phyloP scores from a whole-genome alignment of 2,888 invertebrate genomes.

The Helicoverpa assulta region DNA sequence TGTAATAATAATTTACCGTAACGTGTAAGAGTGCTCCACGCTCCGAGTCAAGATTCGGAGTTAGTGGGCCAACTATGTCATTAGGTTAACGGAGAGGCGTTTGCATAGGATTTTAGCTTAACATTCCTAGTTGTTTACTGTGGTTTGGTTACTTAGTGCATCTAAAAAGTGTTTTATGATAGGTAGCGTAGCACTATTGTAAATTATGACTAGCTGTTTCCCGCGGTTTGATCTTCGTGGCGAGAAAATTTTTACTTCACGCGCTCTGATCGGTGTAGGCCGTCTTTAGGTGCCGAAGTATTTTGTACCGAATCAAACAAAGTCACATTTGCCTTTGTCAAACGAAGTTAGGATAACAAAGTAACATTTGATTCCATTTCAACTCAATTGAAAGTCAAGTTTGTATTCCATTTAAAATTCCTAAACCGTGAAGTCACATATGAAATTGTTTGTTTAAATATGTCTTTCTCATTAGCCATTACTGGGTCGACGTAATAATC shows the following conservation, averaged over 20 bases:
- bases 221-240: too few relatives aligned
- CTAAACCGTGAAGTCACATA: slow-evolving; percentile 36
- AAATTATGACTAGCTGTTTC: too few relatives aligned
- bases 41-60: slow-evolving; percentile 75
- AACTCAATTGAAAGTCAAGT: slow-evolving; percentile 11
- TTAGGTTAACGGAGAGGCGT: slow-evolving; percentile 85
- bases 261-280: too few relatives aligned
- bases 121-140: slow-evolving; percentile 35
- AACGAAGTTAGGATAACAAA: too few relatives aligned
- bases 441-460: slow-evolving; percentile 30
- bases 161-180: slow-evolving; percentile 10
- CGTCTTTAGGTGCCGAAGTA: too few relatives aligned
- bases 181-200: neutral
- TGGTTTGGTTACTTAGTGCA: slow-evolving; percentile 15
- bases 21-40: slow-evolving; percentile 79
- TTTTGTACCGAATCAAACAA: too few relatives aligned
- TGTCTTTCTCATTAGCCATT: slow-evolving; percentile 51
- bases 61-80: slow-evolving; percentile 85
- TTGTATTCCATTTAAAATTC: slow-evolving; percentile 36
- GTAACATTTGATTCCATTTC: too few relatives aligned
- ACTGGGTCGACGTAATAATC: slow-evolving; percentile 52
- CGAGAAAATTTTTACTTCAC: too few relatives aligned
- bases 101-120: slow-evolving; percentile 76
- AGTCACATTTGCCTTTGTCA: too few relatives aligned
- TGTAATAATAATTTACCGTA: slow-evolving; percentile 84